Evolutionary conservation across 2,113 vertebrate genomes (phyloP).

Genomic region (Cochlearius cochlearius): DNA sequence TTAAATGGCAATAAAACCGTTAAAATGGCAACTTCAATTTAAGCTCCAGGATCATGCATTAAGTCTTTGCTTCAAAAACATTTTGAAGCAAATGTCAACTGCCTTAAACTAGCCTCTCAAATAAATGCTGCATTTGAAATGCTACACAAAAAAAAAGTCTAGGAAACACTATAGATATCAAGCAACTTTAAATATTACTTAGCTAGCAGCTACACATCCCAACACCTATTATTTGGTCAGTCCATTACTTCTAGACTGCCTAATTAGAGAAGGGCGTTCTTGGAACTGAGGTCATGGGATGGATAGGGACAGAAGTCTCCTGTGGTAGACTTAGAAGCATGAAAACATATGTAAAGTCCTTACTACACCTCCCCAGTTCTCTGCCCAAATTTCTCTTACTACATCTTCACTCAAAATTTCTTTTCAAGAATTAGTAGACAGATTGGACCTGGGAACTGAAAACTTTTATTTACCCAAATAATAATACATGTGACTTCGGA

Average conservation of each 20-base stretch:
- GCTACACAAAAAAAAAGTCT: not conserved
- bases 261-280: not conserved
- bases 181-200: not conserved
- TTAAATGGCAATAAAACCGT: not conserved
- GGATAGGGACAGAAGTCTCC: not conserved
- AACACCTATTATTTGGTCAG: not conserved
- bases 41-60: not conserved
- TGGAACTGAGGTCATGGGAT: not conserved
- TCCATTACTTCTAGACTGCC: not conserved
- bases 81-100: not conserved
- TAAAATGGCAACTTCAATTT: not conserved
- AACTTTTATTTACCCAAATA: slow-evolving; percentile 48
- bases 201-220: not conserved
- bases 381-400: not conserved
- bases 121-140: not conserved
- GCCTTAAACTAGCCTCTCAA: not conserved
- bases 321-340: not conserved
- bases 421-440: slow-evolving; percentile 10
- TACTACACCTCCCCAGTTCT: not conserved
- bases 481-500: not conserved
- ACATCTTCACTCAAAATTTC: not conserved
- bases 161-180: not conserved
- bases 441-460: slow-evolving; percentile 1
- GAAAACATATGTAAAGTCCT: not conserved
- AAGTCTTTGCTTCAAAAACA: not conserved